Evolutionary conservation across 2,888 invertebrate genomes (phyloP).

Genomic region (Scaptomyza flava): DNA sequence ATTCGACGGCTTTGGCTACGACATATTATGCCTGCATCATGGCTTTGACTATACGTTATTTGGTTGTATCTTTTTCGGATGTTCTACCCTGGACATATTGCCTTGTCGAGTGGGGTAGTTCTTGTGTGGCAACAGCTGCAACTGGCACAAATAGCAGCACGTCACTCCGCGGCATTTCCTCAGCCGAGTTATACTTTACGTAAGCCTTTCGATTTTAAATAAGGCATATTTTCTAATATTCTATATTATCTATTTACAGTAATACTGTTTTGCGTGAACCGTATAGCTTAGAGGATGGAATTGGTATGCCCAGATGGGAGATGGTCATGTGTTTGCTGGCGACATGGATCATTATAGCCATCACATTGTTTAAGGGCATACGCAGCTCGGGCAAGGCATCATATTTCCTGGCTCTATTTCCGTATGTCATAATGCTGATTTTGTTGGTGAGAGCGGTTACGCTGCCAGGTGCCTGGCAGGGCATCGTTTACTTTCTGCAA

Average conservation of each 20-base stretch:
- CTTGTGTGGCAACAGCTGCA: constrained; percentile 79
- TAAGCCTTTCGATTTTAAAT: constrained; percentile 52
- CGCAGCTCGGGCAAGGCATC: constrained; percentile 87
- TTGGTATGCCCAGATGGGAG: constrained; percentile 86
- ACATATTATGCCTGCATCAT: constrained; percentile 89
- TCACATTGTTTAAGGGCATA: constrained; percentile 86
- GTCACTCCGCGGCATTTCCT: constrained; percentile 67
- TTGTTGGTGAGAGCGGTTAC: constrained; percentile 87
- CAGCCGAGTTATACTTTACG: constrained; percentile 84
- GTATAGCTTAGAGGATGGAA: constrained; percentile 84
- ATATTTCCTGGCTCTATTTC: constrained; percentile 89
- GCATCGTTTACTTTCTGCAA: constrained; percentile 87
- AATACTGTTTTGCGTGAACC: constrained; percentile 85
- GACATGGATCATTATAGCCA: constrained; percentile 86
- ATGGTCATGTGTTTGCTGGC: constrained; percentile 85
- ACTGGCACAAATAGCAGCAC: constrained; percentile 47
- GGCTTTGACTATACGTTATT: constrained; percentile 88
- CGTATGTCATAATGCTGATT: constrained; percentile 87
- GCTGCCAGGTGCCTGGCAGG: constrained; percentile 87
- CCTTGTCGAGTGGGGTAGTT: constrained; percentile 85
- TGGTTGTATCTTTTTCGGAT: constrained; percentile 87
- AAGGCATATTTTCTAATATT: not conserved
- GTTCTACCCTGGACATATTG: constrained; percentile 88
- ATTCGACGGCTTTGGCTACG: constrained; percentile 86
- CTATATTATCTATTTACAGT: constrained; percentile 68